Conservation (phyloP, 2,797 vertebrate genomes). For the Poeciliopsis infans region DNA sequence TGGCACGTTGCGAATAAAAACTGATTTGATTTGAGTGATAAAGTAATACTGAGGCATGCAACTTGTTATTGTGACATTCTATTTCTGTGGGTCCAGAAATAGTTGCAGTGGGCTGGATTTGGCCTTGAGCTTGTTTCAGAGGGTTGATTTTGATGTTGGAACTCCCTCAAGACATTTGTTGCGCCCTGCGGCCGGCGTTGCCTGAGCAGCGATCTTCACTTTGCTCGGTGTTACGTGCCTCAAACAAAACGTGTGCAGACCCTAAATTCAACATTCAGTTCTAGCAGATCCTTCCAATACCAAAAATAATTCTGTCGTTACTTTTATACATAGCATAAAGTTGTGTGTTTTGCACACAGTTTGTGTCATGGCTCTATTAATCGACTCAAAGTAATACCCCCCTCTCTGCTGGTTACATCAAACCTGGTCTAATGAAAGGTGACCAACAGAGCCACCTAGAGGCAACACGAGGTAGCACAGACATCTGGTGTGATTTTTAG, state of each 20-base stretch:
- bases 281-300: background rate
- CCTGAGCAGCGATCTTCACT: background rate
- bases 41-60: background rate
- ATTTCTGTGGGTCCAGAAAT: background rate
- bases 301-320: background rate
- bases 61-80: background rate
- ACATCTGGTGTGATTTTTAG: constrained; percentile 53
- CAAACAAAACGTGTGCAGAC: background rate
- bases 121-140: background rate
- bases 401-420: background rate
- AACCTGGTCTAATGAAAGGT: constrained; percentile 4
- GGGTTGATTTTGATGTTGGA: background rate
- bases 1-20: background rate
- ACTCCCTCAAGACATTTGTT: background rate
- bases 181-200: background rate
- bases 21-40: background rate
- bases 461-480: constrained; percentile 34
- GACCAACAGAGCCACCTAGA: constrained; percentile 72
- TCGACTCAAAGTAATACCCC: background rate
- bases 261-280: background rate
- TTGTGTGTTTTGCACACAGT: background rate
- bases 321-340: background rate
- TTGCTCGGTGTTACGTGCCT: background rate
- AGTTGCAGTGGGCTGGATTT: background rate
- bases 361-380: background rate